phyloP scores from a whole-genome alignment of 2,888 invertebrate species.

The Heliconius sara region DNA sequence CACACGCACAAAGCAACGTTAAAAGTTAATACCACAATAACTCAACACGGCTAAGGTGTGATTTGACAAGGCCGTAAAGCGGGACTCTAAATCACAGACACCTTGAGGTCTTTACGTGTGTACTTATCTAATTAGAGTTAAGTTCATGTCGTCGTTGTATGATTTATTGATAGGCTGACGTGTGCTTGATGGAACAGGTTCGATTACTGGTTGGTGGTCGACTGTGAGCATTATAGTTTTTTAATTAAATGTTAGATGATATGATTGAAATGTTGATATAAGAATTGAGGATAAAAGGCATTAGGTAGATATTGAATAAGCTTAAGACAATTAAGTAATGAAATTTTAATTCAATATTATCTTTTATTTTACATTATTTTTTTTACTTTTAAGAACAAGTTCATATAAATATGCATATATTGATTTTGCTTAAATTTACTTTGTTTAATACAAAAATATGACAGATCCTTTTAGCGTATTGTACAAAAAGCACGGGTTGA shows the following conservation, averaged over 20 bases:
- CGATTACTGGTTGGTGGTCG: neutral
- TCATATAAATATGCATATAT: too few relatives aligned
- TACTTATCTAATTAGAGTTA: conserved; percentile 21
- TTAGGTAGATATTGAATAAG: too few relatives aligned
- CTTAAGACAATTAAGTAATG: too few relatives aligned
- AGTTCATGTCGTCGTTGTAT: conserved; percentile 15
- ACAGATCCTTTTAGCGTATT: too few relatives aligned
- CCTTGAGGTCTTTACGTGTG: conserved; percentile 38
- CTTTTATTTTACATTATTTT: neutral
- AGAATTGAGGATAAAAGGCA: neutral
- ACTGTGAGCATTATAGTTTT: neutral
- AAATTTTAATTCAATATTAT: too few relatives aligned
- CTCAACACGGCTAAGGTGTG: conserved; percentile 45
- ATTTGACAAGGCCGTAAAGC: conserved; percentile 46
- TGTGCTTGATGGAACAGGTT: neutral
- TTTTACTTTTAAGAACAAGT: neutral
- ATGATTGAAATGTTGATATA: neutral
- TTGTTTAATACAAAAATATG: too few relatives aligned
- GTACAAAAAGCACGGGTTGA: too few relatives aligned
- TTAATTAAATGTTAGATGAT: neutral
- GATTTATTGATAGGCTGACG: conserved; percentile 10
- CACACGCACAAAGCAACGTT: conserved; percentile 28
- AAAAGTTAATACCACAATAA: conserved; percentile 38
- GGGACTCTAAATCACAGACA: conserved; percentile 44
- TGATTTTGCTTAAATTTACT: neutral